A percentile compares a stretch with the other conserved stretches of the same genome.
phyloP scores from a whole-genome alignment of 1,140 invertebrate genomes.

The Lordiphosa mommai region DNA sequence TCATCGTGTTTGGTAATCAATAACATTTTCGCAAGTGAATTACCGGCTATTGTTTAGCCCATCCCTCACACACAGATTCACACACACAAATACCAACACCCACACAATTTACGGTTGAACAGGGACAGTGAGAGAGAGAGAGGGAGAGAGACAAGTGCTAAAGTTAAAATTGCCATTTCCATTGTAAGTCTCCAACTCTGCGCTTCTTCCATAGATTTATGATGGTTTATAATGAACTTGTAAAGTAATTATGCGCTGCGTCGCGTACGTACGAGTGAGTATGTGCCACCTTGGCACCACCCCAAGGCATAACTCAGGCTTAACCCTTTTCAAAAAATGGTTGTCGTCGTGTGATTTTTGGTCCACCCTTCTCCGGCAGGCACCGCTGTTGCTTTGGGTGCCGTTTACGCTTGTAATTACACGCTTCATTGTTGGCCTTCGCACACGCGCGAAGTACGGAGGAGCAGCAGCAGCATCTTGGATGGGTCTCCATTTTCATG shows the following conservation, averaged over 20 bases:
- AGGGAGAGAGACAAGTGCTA: conserved; percentile 42
- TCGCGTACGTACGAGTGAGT: conserved; percentile 40
- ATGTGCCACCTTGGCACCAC: conserved; percentile 37
- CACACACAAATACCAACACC: neutral
- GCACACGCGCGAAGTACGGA: conserved; percentile 11
- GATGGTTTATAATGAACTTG: conserved; percentile 79
- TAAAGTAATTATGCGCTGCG: conserved; percentile 79
- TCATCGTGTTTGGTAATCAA: conserved; percentile 66
- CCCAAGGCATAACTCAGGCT: conserved; percentile 48
- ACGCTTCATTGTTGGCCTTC: conserved; percentile 75
- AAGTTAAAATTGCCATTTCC: conserved; percentile 60
- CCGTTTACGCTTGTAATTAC: conserved; percentile 79
- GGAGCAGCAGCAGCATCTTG: conserved; percentile 6
- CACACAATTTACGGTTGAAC: conserved; percentile 26
- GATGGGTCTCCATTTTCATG: conserved; percentile 63
- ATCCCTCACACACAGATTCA: conserved; percentile 19
- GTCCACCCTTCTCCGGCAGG: conserved; percentile 22
- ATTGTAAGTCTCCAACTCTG: conserved; percentile 28
- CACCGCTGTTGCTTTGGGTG: conserved; percentile 44
- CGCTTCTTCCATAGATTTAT: conserved; percentile 68
- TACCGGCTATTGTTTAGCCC: conserved; percentile 65
- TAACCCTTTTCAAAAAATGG: conserved; percentile 75
- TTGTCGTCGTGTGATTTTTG: conserved; percentile 67
- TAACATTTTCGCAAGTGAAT: conserved; percentile 77
- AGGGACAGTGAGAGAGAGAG: neutral